Percentiles rank a stretch among this genome's conserved stretches.
Conservation (phyloP, 2,888 invertebrate genomes). For the Thelaira solivaga region DNA sequence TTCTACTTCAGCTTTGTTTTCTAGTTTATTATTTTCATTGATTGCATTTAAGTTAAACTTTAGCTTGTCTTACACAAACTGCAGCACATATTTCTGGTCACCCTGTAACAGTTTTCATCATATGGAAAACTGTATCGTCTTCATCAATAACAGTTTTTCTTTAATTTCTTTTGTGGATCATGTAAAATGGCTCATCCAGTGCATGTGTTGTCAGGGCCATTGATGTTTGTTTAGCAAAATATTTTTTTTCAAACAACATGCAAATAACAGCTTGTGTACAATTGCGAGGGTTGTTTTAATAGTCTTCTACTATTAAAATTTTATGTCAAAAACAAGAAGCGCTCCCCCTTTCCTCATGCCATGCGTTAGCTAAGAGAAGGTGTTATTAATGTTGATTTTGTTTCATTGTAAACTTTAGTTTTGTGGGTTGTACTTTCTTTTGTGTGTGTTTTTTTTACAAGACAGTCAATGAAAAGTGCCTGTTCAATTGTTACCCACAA, state of each 20-base stretch:
- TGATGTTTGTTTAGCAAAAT: constrained; percentile 57
- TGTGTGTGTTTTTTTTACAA: constrained; percentile 9
- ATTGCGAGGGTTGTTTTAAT: constrained; percentile 46
- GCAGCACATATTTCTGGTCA: neutral
- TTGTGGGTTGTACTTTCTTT: constrained; percentile 69
- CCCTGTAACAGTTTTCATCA: neutral
- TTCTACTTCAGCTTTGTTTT: no score
- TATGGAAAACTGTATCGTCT: constrained; percentile 33
- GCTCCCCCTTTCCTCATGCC: no score
- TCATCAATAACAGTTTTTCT: neutral
- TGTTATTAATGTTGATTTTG: constrained; percentile 65
- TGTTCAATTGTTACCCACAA: constrained; percentile 63
- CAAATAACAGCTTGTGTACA: constrained; percentile 23
- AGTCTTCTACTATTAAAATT: neutral
- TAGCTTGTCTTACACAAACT: neutral
- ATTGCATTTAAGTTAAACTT: no score
- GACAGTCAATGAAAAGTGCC: constrained; percentile 13
- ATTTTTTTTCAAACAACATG: constrained; percentile 21
- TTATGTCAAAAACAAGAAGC: no score
- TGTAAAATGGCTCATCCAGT: constrained; percentile 54
- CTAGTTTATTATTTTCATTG: no score
- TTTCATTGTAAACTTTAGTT: constrained; percentile 68
- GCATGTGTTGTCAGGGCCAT: constrained; percentile 48
- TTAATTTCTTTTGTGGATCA: constrained; percentile 1
- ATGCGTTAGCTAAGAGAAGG: neutral